A percentile compares a stretch with the other conserved stretches of the same genome.
phyloP scores from a whole-genome alignment of 2,797 vertebrate genomes.

The Petrocephalus schoutedeni region DNA sequence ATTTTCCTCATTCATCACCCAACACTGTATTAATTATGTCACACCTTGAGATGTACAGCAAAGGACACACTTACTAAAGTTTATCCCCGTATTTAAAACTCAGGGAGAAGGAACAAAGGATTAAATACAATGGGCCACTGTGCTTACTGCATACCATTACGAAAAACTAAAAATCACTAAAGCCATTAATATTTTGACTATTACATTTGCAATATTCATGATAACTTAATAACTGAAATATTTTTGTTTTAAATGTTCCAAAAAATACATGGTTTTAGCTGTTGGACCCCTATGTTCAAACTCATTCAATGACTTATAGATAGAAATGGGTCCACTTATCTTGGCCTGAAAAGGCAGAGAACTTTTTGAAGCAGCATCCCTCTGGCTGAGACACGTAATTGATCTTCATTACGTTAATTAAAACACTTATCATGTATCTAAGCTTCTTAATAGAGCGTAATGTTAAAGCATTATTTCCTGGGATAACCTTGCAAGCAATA shows the following conservation, averaged over 20 bases:
- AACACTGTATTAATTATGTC: conserved; percentile 71
- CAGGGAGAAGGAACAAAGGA: background rate
- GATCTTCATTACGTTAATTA: conserved; percentile 72
- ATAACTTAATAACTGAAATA: conserved; percentile 49
- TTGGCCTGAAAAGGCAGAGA: conserved; percentile 19
- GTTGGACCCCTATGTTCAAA: conserved; percentile 38
- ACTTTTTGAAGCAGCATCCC: conserved; percentile 39
- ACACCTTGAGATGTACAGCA: conserved; percentile 71
- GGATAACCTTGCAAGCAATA: conserved; percentile 33
- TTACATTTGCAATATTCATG: conserved; percentile 21
- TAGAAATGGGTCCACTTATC: conserved; percentile 10
- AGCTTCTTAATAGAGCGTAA: conserved; percentile 44
- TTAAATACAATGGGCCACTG: background rate
- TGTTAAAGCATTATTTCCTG: conserved; percentile 31
- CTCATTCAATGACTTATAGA: conserved; percentile 45
- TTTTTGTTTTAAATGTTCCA: background rate
- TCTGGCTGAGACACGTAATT: conserved; percentile 52
- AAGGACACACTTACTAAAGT: conserved; percentile 56
- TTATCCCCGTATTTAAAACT: conserved; percentile 22
- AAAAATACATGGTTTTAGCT: conserved; percentile 18
- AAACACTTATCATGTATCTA: conserved; percentile 46
- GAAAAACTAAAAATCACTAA: background rate
- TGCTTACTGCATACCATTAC: background rate
- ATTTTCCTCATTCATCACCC: conserved; percentile 75
- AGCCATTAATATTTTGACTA: background rate